Percentiles rank a stretch among this genome's conserved stretches.
These are phyloP conservation scores for Mormyrus iriodes DNA, from an alignment of 2,113 vertebrate species.

Conservation along the genomic window DNA sequence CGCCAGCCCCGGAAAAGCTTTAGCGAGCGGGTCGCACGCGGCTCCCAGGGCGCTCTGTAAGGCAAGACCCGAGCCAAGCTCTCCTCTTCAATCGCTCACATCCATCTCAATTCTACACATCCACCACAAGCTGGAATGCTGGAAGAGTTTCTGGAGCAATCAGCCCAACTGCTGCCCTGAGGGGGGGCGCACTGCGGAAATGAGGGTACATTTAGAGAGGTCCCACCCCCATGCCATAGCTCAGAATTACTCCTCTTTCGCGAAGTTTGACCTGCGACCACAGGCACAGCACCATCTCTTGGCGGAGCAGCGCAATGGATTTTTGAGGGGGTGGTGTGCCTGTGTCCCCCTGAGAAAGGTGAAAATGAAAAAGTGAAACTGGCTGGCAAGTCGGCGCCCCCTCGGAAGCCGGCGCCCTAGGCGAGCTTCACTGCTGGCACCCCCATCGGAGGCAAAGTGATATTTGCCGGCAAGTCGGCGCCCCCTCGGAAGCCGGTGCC, in stretches of 20 bases:
- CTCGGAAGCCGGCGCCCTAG: no score
- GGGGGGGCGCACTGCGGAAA: neutral
- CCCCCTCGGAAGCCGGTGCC: neutral
- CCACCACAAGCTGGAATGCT: neutral
- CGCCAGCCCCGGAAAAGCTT: neutral
- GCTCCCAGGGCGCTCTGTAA: neutral
- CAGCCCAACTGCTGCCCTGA: neutral
- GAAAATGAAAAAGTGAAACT: no score
- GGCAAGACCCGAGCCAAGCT: neutral
- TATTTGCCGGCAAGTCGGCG: no score
- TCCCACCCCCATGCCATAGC: neutral
- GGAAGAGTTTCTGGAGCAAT: constrained; percentile 14
- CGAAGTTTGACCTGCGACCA: neutral
- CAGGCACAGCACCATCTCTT: neutral
- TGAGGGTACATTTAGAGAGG: neutral
- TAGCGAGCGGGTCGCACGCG: neutral
- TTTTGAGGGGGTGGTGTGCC: neutral
- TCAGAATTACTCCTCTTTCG: neutral
- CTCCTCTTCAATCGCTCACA: neutral
- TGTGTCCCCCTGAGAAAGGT: neutral
- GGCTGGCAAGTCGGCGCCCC: no score
- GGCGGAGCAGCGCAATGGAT: neutral
- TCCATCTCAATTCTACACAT: constrained; percentile 10
- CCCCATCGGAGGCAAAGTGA: no score
- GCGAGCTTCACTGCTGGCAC: no score